Conservation (phyloP, 2,888 invertebrate genomes). For the Nephrotoma appendiculata region DNA sequence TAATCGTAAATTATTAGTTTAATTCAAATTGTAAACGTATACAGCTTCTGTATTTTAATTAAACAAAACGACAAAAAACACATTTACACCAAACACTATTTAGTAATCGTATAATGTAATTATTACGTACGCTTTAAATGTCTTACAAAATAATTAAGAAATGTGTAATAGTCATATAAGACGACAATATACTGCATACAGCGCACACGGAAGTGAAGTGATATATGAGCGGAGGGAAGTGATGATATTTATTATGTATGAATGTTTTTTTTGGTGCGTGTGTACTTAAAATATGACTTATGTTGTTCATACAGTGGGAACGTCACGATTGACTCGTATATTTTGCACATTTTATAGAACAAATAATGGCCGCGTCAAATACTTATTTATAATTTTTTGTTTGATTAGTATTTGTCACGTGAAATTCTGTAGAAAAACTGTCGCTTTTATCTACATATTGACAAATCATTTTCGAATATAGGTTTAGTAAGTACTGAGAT, state of each 20-base stretch:
- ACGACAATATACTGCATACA: background rate
- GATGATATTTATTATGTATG: background rate
- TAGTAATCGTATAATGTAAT: background rate
- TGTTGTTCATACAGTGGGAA: background rate
- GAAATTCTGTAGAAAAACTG: no score
- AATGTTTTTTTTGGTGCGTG: background rate
- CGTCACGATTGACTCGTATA: background rate
- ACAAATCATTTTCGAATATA: no score
- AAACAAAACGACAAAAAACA: background rate
- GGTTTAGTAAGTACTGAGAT: no score
- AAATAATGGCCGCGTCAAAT: background rate
- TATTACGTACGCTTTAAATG: background rate
- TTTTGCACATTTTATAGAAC: background rate
- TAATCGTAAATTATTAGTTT: background rate
- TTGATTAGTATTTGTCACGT: no score
- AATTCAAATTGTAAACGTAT: background rate
- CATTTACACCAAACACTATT: background rate
- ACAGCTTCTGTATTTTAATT: background rate
- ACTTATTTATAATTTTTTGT: background rate
- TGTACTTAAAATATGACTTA: background rate
- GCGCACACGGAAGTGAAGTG: background rate
- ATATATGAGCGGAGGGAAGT: background rate
- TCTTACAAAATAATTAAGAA: background rate
- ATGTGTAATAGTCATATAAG: background rate
- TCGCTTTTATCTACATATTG: no score